Evolutionary conservation across 1,140 invertebrate genomes (phyloP), one percentile per base, ranked within the genome.

Genomic region (Ostrea denselamellosa): DNA sequence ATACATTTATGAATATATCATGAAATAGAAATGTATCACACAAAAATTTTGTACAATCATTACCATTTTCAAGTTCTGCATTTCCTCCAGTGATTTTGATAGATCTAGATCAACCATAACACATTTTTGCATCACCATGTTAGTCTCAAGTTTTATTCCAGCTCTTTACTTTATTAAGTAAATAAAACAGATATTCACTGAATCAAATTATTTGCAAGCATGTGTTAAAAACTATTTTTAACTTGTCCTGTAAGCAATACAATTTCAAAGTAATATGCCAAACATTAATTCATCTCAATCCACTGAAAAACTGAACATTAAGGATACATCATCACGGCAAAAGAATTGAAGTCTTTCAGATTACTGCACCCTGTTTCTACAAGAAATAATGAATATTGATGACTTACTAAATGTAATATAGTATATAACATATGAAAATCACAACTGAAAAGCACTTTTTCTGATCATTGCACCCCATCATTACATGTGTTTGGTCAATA

Each of bases 261-360:
- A n/a, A n/a, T 62, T 12, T 62, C 56, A 62, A 19, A 62, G 17
- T n/a, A 62, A n/a, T 17, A 54, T 12, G 2, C 0, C 17, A 56
- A 8, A 56, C 9, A 56, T 56, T 54, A 54, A 58, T 58, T n/a
- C 0, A 62, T 62, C 17, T 62, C 19, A 8, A 3, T n/a, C n/a
- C 17, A n/a, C 17, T n/a, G 8, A 62, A 17, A 62, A 62, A 56
- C 1, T 3, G 54, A 12, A 62, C 19, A 62, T 14, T 62, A 77
- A 77, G 68, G 68, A 77, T 77, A 77, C 68, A 77, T 44, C 25
- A 25, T 77, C 10, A 77, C 68, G 12, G 68, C 68, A 77, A 77
- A 77, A 28, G 68, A 28, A 34, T 77, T 34, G 25, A 77, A 77
- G 22, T 28, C 28, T 34, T 25, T 25, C 25, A 77, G 12, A 14